Conservation (phyloP, 64 coral and sea anemone genomes). For the Montipora cactus region DNA sequence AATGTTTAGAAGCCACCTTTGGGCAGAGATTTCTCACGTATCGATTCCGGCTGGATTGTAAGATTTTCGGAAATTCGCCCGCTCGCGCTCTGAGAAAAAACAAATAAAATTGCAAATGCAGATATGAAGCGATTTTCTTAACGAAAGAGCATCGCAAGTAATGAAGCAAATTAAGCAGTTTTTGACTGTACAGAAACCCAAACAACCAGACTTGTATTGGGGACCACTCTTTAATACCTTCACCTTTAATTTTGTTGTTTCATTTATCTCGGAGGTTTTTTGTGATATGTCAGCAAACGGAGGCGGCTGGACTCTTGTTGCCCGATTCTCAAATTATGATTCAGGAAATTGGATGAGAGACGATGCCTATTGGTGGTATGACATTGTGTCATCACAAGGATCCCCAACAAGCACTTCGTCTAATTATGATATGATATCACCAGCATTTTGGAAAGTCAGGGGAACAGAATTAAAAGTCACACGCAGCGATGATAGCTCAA, state of each 20-base stretch:
- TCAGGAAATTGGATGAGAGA: constrained; percentile 56
- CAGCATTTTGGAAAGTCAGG: constrained; percentile 44
- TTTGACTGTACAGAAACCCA: too few species aligned
- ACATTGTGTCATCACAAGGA: constrained; percentile 33
- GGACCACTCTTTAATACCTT: too few species aligned
- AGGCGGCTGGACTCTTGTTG: constrained; percentile 68
- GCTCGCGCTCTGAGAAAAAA: too few species aligned
- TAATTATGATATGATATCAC: constrained; percentile 73
- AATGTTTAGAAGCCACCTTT: too few species aligned
- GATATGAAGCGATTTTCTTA: too few species aligned
- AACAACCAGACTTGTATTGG: too few species aligned
- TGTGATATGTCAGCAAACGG: constrained; percentile 55
- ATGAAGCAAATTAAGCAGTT: too few species aligned
- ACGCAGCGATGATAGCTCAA: constrained; percentile 50
- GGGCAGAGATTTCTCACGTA: too few species aligned
- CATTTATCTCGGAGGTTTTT: background rate
- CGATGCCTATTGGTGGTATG: constrained; percentile 63
- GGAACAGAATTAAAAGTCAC: constrained; percentile 48
- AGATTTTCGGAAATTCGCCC: too few species aligned
- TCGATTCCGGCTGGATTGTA: too few species aligned
- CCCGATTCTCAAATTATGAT: constrained; percentile 73
- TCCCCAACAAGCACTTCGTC: constrained; percentile 13
- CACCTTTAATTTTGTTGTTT: background rate
- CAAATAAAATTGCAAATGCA: too few species aligned
- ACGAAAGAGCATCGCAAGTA: too few species aligned